Base-by-base conservation (phyloP, 2,113 vertebrate species). In the Plestiodon gilberti region DNA sequence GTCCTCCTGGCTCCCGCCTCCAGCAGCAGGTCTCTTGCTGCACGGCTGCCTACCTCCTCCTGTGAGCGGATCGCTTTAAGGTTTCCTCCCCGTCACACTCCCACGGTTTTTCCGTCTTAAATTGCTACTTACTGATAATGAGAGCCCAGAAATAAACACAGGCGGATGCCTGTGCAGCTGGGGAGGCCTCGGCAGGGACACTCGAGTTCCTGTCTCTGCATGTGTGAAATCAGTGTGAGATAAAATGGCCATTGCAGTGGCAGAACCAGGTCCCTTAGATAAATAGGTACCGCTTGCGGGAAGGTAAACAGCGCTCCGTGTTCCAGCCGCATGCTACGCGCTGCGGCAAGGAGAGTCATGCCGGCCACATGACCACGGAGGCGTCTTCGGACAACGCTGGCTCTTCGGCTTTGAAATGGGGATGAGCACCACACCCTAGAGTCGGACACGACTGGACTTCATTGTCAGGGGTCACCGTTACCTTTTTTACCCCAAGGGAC, bases 41-140 rank as follows among this genome's bases (percentile, higher is more conserved):
- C 18, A 9, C 28, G 10, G 2, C 38, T 6, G 30, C 4, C 14
- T 10, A 30, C 18, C 23, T n/a, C 20, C 3, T 78, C 33, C 22
- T 69, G 13, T 28, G 70, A 71, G 64, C 35, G 59, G 84, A 28
- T 70, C 40, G 20, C 77, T 86, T 86, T 80, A 62, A 81, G 61
- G 67, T 73, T 64, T 86, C 30, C 84, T 74, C 57, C 75, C 74
- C 25, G 40, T n/a, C 43, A 35, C 43, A 33, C 61, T 67, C 74
- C 78, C 48, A 81, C 59, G 15, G 59, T 62, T 81, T 86, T 73
- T 74, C 85, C 38, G 28, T 74, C 43, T 86, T 81, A 86, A 86
- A 86, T 86, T 86, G 85, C 85, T 86, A 81, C 78, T 81, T 86
- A 74, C 67, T 73, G 70, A 74, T 86, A 81, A 86, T 83, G 57